These are phyloP conservation scores for Martes martes DNA, from an alignment of 2,113 vertebrate species.

Conservation along the genomic window DNA sequence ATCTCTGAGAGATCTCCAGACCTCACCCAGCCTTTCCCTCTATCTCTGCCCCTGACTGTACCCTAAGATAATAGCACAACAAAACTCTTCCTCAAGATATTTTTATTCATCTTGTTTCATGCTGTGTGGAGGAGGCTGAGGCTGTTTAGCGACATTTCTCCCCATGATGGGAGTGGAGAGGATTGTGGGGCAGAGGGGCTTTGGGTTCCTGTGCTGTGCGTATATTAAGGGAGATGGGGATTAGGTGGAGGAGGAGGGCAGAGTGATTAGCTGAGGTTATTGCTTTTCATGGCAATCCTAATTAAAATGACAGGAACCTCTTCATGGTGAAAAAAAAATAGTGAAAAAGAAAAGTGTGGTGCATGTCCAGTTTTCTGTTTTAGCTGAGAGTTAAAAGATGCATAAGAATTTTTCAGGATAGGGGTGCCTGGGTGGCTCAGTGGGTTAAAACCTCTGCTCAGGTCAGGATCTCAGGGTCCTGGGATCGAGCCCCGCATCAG, in stretches of 20 bases:
- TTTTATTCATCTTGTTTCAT: constrained; percentile 54
- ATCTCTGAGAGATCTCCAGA: constrained; percentile 67
- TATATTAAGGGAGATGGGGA: neutral
- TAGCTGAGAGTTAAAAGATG: neutral
- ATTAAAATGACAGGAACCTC: constrained; percentile 65
- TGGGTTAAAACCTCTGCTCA: no score
- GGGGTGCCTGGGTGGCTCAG: no score
- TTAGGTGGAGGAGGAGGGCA: constrained; percentile 17
- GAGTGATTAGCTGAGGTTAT: constrained; percentile 29
- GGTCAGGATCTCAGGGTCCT: no score
- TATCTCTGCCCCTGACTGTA: neutral
- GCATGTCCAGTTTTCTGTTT: neutral
- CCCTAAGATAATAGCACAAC: constrained; percentile 36
- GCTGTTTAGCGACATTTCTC: constrained; percentile 18
- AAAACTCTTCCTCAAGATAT: constrained; percentile 21
- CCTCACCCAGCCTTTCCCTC: constrained; percentile 16
- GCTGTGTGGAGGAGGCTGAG: constrained; percentile 33
- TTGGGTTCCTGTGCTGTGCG: neutral
- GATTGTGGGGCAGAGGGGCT: neutral
- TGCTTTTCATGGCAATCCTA: constrained; percentile 57
- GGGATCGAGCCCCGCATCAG: no score
- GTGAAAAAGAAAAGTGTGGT: neutral
- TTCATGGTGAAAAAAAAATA: neutral
- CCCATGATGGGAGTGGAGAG: neutral
- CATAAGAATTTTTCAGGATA: neutral